Evolutionary conservation across 1,140 invertebrate genomes (phyloP).

Genomic region (Patella vulgata): DNA sequence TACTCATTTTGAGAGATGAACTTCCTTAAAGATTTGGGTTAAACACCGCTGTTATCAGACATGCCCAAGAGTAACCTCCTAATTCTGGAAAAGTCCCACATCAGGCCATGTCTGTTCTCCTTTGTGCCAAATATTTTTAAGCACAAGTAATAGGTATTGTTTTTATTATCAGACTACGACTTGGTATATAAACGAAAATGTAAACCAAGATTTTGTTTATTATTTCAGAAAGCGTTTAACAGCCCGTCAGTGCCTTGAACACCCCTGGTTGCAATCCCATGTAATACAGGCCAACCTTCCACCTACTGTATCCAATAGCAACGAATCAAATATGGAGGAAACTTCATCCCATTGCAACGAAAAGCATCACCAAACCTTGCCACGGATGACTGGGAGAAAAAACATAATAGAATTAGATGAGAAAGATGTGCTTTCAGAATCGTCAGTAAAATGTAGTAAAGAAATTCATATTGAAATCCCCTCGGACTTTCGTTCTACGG

Average conservation of each 20-base stretch:
- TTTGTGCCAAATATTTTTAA: background rate
- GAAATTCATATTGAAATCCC: no score
- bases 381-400: background rate
- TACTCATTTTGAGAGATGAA: background rate
- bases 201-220: constrained; percentile 13
- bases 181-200: no score
- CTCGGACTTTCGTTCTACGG: no score
- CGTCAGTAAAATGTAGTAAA: background rate
- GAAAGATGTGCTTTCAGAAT: background rate
- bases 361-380: background rate
- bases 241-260: constrained; percentile 73
- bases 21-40: background rate
- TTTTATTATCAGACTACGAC: no score
- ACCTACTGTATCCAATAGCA: constrained; percentile 25
- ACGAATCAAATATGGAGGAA: constrained; percentile 23
- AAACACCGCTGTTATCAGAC: background rate
- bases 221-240: constrained; percentile 72
- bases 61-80: background rate
- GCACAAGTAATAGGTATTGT: no score
- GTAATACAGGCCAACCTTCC: constrained; percentile 17
- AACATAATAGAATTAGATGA: background rate
- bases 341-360: constrained; percentile 8
- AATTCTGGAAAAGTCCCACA: background rate
- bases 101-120: background rate
- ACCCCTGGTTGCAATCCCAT: constrained; percentile 69